Evolutionary conservation across 2,797 vertebrate genomes (phyloP).

Genomic region (Ciconia nigra): DNA sequence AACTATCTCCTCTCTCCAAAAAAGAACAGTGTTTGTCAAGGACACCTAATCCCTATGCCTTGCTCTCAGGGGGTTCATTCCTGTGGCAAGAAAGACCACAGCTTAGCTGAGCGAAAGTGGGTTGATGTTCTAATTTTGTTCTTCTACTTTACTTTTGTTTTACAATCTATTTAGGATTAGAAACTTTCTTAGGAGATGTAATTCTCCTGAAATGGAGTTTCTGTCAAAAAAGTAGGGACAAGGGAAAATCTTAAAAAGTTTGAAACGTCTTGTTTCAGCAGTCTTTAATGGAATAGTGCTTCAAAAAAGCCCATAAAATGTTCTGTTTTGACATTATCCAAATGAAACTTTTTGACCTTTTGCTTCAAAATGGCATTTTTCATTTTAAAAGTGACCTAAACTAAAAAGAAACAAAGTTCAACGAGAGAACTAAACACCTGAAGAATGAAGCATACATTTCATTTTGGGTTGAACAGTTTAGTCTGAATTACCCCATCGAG

Average conservation of each 20-base stretch:
- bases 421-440: background rate
- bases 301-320: background rate
- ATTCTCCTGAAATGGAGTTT: background rate
- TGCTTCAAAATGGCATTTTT: background rate
- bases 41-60: background rate
- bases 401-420: background rate
- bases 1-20: background rate
- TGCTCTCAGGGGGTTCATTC: background rate
- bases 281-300: background rate
- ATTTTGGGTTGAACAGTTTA: background rate
- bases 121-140: conserved; percentile 11
- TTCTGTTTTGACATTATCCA: background rate
- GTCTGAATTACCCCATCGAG: background rate
- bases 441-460: background rate
- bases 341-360: background rate
- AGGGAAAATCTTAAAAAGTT: background rate
- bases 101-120: background rate
- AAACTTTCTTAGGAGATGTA: background rate
- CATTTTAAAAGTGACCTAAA: background rate
- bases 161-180: background rate
- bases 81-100: background rate
- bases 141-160: background rate
- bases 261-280: background rate
- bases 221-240: background rate
- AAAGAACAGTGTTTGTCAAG: conserved; percentile 3